Percentiles rank a stretch among this genome's conserved stretches.
Evolutionary conservation across 2,888 invertebrate species (phyloP).

Genomic region (Schizaphis graminum): DNA sequence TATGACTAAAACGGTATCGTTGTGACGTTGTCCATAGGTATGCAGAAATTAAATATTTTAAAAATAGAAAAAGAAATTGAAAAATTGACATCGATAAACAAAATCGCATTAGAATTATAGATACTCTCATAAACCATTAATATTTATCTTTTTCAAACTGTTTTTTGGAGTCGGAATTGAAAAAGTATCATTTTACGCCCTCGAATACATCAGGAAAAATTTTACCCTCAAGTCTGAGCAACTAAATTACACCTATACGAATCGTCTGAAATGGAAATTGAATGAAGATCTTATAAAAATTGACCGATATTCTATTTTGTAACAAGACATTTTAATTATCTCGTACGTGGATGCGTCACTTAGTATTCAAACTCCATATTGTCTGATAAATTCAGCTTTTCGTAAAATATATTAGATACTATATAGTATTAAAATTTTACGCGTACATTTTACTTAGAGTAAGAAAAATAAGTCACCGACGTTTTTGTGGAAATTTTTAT

Average conservation of each 20-base stretch:
- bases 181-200: neutral
- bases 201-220: neutral
- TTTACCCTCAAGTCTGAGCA: fast-evolving
- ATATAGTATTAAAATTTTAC: no score
- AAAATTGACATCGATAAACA: neutral
- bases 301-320: neutral
- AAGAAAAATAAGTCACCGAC: neutral
- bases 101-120: neutral
- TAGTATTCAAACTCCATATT: neutral
- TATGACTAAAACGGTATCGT: no score
- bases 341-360: neutral
- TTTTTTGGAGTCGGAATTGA: neutral
- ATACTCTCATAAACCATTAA: neutral
- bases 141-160: neutral
- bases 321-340: neutral
- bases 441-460: no score
- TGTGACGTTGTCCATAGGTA: no score
- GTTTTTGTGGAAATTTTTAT: neutral
- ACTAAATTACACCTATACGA: neutral
- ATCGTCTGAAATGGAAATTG: neutral
- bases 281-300: neutral
- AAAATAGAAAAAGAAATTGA: neutral
- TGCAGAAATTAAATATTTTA: neutral
- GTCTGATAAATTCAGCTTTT: neutral
- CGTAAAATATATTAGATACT: neutral